Evolutionary conservation across 2,797 vertebrate genomes (phyloP).

Genomic region (Austrolebias charrua): DNA sequence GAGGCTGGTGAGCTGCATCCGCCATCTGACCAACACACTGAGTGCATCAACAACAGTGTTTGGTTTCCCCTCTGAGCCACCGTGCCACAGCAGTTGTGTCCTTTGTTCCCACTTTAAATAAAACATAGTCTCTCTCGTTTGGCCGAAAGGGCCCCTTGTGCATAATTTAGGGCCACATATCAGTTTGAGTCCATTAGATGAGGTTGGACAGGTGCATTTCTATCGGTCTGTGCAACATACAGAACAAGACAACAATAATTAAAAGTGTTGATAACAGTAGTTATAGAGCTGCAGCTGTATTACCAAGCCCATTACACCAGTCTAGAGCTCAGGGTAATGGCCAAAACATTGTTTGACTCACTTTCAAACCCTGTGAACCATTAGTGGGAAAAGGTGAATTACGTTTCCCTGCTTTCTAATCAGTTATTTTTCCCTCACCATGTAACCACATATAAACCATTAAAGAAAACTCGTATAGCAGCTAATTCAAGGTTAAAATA

Average conservation of each 20-base stretch:
- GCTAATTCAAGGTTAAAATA: too few species aligned
- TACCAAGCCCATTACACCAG: background rate
- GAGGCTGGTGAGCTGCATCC: conserved; percentile 52
- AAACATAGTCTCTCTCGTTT: conserved; percentile 77
- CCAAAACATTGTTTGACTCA: background rate
- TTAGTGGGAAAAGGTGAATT: background rate
- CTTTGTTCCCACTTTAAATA: conserved; percentile 80
- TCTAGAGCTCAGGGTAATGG: background rate
- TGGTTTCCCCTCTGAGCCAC: conserved; percentile 66
- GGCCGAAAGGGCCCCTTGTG: conserved; percentile 58
- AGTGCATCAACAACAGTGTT: conserved; percentile 72
- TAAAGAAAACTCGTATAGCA: too few species aligned
- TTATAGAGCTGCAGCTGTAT: conserved; percentile 13
- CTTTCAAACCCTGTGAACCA: conserved; percentile 2
- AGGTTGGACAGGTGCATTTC: conserved; percentile 17
- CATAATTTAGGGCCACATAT: conserved; percentile 74
- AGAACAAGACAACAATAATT: conserved; percentile 10
- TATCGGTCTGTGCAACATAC: conserved; percentile 2
- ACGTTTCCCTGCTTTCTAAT: background rate
- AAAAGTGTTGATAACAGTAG: conserved; percentile 29
- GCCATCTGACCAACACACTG: conserved; percentile 57
- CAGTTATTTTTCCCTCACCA: background rate
- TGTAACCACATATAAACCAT: too few species aligned
- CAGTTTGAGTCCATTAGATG: conserved; percentile 33
- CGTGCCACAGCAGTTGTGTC: conserved; percentile 51